Evolutionary conservation across 1,140 invertebrate genomes (phyloP), one percentile per base, ranked within the genome.

Genomic region (Achroia grisella): DNA sequence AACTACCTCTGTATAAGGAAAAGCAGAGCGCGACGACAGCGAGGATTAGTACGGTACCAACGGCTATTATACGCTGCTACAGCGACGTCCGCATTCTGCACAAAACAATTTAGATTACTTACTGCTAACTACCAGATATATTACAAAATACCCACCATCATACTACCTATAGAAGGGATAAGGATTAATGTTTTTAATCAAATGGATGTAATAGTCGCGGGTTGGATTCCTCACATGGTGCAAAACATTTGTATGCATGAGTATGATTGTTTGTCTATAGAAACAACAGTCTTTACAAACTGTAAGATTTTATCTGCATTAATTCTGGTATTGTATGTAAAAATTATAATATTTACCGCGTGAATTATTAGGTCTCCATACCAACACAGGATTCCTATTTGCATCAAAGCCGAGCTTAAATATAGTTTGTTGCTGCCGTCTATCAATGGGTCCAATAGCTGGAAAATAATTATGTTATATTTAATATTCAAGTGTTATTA

Each of bases 321-420:
- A n/a, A n/a, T n/a, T n/a, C n/a, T n/a, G n/a, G n/a, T n/a, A n/a
- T n/a, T n/a, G n/a, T 23, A 23, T 23, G 17, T 23, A 3, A 3
- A 3, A 23, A 23, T 23, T 23, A 6, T 23, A 33, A 44, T 51
- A 67, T 71, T 32, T 43, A 84, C 80, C 48, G 73, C 76, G 52
- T 80, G 71, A 33, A 71, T 71, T 52, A 84, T 79, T 12, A 79
- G 69, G 52, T 84, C 78, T n/a, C 74, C 80, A 48, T 84, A 84
- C 80, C 76, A 82, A 51, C 80, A 84, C 31, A 84, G 35, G 32
- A 76, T 62, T 34, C 76, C 76, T n/a, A 82, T 72, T 67, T 84
- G 78, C 45, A 84, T 74, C 4, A 84, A 48, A 32, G 70, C 67
- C 14, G 78, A 76, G 30, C 53, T 62, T 17, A 84, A 52, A 56